Base-by-base conservation (phyloP, 1,140 invertebrate genomes). In the Drosophila bocki region DNA sequence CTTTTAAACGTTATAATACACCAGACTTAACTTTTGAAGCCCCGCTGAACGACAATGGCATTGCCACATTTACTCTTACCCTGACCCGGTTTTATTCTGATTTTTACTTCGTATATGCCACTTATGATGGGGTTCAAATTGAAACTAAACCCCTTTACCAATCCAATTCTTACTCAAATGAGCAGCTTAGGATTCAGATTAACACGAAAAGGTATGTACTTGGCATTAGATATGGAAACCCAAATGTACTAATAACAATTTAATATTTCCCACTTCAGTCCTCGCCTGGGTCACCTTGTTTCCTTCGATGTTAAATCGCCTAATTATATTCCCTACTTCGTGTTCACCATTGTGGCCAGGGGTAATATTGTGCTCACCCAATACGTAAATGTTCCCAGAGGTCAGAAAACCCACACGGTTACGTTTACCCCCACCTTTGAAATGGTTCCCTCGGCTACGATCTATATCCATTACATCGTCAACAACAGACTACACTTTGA, bases 341-440 rank as follows among this genome's bases (percentile, higher is more conserved):
- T 94, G 65, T 98, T 97, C 83, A 94, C 97, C 72, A 94, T 99
- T 41, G 94, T 99, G 63, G 97, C 97, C n/a, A 94, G 98, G 41
- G 98, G 98, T 5, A 96, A 98, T 87, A 96, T 99, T 37, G 92
- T 98, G 1, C 91, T 95, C 13, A 95, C 95, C 4, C 95, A 95
- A 67, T 95, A 96, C 17, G 93, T 97, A 7, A 93, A 95, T 85
- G 71, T 93, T 7, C 85, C 91, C 0, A 44, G 82, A 15, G 76
- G 63, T 17, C 33, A 47, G 3, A 91, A 78, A 42, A 79, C 72
- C 1, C 90, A 93, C 39, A 91, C 84, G 9, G 87, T 94, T 29
- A 92, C 92, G 75, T 96, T 98, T 77, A 93, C 95, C 22, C 95
- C 97, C 0, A 96, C 95, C 2, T 95, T 95, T 71, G 95, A 95